Base-by-base conservation (phyloP, 2,888 invertebrate species). In the Amiota mariae region DNA sequence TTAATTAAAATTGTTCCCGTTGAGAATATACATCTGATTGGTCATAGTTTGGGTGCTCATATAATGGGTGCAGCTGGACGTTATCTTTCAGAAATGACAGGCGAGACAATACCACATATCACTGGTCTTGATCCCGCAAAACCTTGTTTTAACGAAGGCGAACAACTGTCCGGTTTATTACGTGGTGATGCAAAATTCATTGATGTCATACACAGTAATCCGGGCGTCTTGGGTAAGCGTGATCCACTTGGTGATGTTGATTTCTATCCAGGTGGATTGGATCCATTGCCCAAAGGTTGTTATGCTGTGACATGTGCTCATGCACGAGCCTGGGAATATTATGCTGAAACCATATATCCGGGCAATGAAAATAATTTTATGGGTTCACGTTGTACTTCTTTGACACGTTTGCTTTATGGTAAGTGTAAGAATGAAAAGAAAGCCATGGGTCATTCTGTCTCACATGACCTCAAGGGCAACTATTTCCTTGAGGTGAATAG, bases 91-190 rank as follows among this genome's bases (percentile, higher is more conserved):
- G 72, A 78, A 0, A 20, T 80, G 20, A 89, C 89, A 2, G 83
- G 82, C 6, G 79, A 86, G 66, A 59, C 75, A 0, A 67, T 90
- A 72, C 81, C 87, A 0, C 85, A 86, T 46, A 88, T 90, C 36
- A 90, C 90, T 0, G 90, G 88, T 0, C 77, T 90, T 36, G 90
- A 90, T 81, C 90, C 90, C 11, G 90, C 90, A 36, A 89, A 88
- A 74, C 90, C 89, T 0, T 90, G 89, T 64, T 90, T 90, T 72
- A 89, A 89, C 59, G 89, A 89, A 74, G 90, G 89, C 48, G 87
- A 89, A 74, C 72, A 75, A 0, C 76, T 90, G 1, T 82, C 87
- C 0, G 90, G 90, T 0, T 72, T 90, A 13, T 51, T 85, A 77
- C 86, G 90, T 20, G 90, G 90, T 48, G 90, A 90, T 81, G 90